phyloP scores from a whole-genome alignment of 2,797 vertebrate species.

The Platyrinchus mystaceus region DNA sequence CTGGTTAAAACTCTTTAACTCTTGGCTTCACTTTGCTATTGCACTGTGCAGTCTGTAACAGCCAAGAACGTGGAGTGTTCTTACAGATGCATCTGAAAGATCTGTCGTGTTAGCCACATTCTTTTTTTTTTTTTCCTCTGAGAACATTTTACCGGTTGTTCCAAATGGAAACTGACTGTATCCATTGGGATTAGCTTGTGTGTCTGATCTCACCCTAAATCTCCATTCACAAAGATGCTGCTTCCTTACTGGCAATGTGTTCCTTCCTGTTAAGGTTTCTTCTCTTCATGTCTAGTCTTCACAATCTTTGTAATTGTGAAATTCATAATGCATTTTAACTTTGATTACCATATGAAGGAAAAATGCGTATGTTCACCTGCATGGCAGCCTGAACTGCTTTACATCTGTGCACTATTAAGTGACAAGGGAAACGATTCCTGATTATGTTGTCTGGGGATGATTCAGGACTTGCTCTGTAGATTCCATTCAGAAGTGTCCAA shows the following conservation, averaged over 20 bases:
- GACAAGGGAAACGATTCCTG: neutral
- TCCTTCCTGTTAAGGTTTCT: neutral
- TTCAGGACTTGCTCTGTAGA: neutral
- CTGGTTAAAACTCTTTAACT: neutral
- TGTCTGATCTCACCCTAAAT: neutral
- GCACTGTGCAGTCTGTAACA: neutral
- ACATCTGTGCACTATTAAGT: neutral
- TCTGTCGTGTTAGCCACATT: neutral
- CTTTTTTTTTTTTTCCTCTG: neutral
- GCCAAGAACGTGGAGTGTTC: neutral
- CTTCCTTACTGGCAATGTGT: neutral
- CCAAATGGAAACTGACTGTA: neutral
- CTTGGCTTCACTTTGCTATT: neutral
- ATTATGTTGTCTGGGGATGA: neutral
- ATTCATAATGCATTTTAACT: neutral
- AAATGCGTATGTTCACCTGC: accelerated
- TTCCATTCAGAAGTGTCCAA: neutral
- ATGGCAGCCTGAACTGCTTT: neutral
- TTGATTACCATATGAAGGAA: neutral
- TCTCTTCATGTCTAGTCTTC: neutral
- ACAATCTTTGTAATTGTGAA: neutral
- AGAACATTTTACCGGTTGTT: neutral
- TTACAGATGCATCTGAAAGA: neutral
- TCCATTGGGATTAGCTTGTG: neutral
- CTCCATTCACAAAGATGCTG: neutral